These are phyloP conservation scores for Tenthredo livida DNA, from an alignment of 2,888 invertebrate genomes.

Conservation along the genomic window DNA sequence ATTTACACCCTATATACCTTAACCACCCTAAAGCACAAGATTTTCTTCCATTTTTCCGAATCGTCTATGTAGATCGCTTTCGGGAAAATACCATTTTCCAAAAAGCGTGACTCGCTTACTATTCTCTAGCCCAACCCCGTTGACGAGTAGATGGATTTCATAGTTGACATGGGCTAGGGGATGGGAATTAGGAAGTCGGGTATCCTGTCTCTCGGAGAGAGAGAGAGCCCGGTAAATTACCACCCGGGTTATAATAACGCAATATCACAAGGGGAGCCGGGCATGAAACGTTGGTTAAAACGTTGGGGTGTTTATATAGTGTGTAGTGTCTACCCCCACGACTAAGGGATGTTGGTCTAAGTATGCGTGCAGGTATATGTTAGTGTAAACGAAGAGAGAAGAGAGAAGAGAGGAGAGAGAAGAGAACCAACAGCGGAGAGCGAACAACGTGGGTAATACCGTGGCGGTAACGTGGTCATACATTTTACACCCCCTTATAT, in stretches of 20 bases:
- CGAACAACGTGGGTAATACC: slow-evolving; percentile 33
- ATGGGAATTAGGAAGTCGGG: background rate
- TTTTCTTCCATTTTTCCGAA: background rate
- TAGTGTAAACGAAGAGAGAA: slow-evolving; percentile 7
- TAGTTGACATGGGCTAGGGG: background rate
- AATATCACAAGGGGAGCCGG: slow-evolving; percentile 25
- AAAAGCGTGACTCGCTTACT: too few relatives aligned
- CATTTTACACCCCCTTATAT: slow-evolving; percentile 51
- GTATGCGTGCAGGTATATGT: background rate
- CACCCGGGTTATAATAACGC: slow-evolving; percentile 28
- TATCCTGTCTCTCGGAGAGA: background rate
- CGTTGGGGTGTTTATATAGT: background rate
- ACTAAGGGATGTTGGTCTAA: background rate
- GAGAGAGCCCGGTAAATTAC: slow-evolving; percentile 23
- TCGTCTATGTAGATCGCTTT: too few relatives aligned
- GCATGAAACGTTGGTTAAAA: slow-evolving; percentile 28
- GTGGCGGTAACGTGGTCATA: slow-evolving; percentile 44
- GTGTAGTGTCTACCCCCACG: background rate
- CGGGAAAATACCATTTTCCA: too few relatives aligned
- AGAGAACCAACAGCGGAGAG: slow-evolving; percentile 18
- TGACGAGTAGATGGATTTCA: background rate
- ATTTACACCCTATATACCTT: background rate
- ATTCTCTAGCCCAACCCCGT: background rate
- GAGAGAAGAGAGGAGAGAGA: slow-evolving; percentile 1
- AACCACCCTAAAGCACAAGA: background rate